Conservation (phyloP, 2,797 vertebrate genomes). For the Neosalanx taihuensis region DNA sequence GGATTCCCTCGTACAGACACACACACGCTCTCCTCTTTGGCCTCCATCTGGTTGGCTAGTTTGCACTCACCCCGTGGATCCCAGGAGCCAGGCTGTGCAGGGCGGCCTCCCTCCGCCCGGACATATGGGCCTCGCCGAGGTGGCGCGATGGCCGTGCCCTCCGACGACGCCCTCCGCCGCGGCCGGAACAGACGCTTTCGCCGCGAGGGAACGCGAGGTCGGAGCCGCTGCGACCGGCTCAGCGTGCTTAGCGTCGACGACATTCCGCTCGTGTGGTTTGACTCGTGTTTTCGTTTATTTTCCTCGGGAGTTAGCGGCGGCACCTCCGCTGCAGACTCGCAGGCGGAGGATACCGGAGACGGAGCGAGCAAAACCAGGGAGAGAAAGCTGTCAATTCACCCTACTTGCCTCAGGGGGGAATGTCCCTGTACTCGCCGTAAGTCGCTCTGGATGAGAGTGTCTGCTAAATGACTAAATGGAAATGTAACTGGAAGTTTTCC, state of each 20-base stretch:
- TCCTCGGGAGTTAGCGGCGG: slow-evolving; percentile 39
- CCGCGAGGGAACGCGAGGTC: neutral
- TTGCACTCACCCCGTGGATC: slow-evolving; percentile 42
- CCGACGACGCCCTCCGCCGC: neutral
- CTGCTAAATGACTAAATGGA: too few relatives aligned
- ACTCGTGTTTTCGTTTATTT: slow-evolving; percentile 61
- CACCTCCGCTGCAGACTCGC: slow-evolving; percentile 11
- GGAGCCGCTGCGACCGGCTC: slow-evolving; percentile 19
- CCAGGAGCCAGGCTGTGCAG: slow-evolving; percentile 38
- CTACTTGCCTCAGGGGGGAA: too few relatives aligned
- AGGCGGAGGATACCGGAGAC: slow-evolving; percentile 32
- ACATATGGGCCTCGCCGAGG: slow-evolving; percentile 56
- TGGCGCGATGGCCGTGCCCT: slow-evolving; percentile 26
- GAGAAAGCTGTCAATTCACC: too few relatives aligned
- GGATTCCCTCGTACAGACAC: neutral
- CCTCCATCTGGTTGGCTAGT: slow-evolving; percentile 55
- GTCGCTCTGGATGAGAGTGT: too few relatives aligned
- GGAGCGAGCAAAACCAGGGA: neutral
- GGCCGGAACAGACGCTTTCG: slow-evolving; percentile 1
- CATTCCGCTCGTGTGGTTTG: slow-evolving; percentile 46
- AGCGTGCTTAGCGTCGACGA: slow-evolving; percentile 39
- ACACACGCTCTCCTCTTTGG: neutral
- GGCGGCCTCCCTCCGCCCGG: slow-evolving; percentile 37
- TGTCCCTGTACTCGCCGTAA: too few relatives aligned
- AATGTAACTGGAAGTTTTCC: too few relatives aligned